Conservation (phyloP, 2,797 vertebrate species). For the Pampus argenteus region DNA sequence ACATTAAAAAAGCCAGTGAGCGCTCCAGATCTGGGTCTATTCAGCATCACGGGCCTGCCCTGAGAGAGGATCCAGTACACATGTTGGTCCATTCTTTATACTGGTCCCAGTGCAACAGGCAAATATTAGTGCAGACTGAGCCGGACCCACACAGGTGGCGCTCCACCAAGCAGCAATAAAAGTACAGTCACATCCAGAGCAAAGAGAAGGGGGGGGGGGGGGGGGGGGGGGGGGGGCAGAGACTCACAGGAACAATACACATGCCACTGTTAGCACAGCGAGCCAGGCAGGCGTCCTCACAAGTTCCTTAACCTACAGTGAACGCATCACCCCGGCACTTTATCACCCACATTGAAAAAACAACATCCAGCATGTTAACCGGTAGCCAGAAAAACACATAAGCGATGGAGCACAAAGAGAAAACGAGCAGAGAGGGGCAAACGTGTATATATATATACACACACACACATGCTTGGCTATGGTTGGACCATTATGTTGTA, state of each 20-base stretch:
- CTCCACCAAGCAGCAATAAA: conserved; percentile 37
- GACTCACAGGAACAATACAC: conserved; percentile 1
- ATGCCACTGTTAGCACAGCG: conserved; percentile 2
- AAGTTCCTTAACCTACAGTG: not conserved
- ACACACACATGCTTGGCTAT: conserved; percentile 32
- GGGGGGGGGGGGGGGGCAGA: conserved; percentile 9
- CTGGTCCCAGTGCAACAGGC: conserved; percentile 55
- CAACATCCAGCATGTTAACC: conserved; percentile 28
- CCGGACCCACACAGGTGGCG: not conserved
- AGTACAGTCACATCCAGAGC: conserved; percentile 49
- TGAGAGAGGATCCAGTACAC: conserved; percentile 45
- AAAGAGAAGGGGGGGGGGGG: not conserved
- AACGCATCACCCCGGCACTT: conserved; percentile 1
- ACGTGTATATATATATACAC: conserved; percentile 8
- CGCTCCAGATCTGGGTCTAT: conserved; percentile 24
- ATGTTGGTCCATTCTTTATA: conserved; percentile 40
- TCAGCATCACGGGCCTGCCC: conserved; percentile 22
- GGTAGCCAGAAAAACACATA: conserved; percentile 26
- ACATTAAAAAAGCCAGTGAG: not conserved
- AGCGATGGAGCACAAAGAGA: conserved; percentile 13
- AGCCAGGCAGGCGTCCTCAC: not conserved
- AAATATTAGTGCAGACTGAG: conserved; percentile 44
- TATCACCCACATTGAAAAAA: conserved; percentile 23
- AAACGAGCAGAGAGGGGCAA: conserved; percentile 30
- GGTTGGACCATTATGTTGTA: not conserved